Evolutionary conservation across 2,797 vertebrate species (phyloP).

Genomic region (Lacerta viridis): DNA sequence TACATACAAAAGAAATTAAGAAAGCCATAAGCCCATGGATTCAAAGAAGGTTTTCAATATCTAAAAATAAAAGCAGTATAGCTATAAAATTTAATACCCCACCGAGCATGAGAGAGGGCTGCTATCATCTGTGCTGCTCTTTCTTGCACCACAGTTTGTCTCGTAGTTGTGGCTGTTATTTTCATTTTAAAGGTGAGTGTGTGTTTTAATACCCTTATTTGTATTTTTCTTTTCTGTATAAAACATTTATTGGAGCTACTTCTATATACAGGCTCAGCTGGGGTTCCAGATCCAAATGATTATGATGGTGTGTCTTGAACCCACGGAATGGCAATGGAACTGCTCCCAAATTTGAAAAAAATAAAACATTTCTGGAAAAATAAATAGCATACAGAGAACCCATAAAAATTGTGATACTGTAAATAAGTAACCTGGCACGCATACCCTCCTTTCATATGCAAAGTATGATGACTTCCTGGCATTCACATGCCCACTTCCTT

Average conservation of each 20-base stretch:
- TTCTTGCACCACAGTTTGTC: constrained; percentile 33
- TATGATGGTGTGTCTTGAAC: constrained; percentile 18
- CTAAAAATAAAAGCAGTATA: constrained; percentile 65
- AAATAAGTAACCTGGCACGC: constrained; percentile 7
- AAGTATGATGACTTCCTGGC: neutral
- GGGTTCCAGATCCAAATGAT: constrained; percentile 39
- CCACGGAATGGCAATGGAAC: neutral
- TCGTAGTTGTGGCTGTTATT: constrained; percentile 39
- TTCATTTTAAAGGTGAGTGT: constrained; percentile 42
- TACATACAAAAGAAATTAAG: constrained; percentile 61
- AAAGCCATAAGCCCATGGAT: constrained; percentile 57
- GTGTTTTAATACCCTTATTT: constrained; percentile 56
- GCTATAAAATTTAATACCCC: constrained; percentile 63
- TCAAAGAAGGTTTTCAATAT: constrained; percentile 50
- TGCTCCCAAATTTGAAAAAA: constrained; percentile 15
- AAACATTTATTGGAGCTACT: constrained; percentile 43
- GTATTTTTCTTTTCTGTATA: constrained; percentile 54
- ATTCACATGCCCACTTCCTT: constrained; percentile 6
- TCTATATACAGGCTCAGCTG: neutral
- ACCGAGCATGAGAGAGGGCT: constrained; percentile 50
- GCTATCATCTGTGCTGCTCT: constrained; percentile 59
- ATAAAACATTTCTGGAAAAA: constrained; percentile 41
- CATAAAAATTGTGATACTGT: rapidly evolving
- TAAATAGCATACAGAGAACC: constrained; percentile 8
- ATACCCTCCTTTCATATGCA: neutral